Base-by-base conservation (phyloP, 1,140 invertebrate genomes). In the Caenorhabditis inopinata region DNA sequence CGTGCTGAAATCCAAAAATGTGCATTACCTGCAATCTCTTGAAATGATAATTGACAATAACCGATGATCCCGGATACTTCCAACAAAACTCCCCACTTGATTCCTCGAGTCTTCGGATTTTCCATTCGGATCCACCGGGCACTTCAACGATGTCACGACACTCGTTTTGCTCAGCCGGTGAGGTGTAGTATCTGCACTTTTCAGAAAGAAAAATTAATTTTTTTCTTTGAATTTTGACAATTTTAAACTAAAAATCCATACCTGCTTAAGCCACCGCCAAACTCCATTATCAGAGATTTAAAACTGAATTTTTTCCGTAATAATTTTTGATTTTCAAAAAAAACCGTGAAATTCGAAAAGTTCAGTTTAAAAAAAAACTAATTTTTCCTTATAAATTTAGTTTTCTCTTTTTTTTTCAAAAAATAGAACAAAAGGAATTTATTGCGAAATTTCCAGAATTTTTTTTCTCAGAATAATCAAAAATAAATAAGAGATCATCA, bases 31-130 rank as follows among this genome's bases (percentile, higher is more conserved):
- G 58, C 11, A 68, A 21, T 38, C 58, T 68, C n/a, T 21, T 68
- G 2, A 68, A n/a, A 38, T 68, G 58, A 68, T 68, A 68, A 21
- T 68, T 42, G 58, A 68, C 58, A 38, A 68, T 68, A 21, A 68
- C 58, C 1, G 58, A 68, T 16, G n/a, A 21, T 21, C 58, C 58
- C 58, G 58, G 32, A 21, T 68, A 68, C 38, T 68, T 68, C 58
- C 58, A 68, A 21, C 32, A 68, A 18, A 32, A 68, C 23, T 42
- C 32, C 4, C 21, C 32, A 35, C 21, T 21, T 5, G 27, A 6
- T 16, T 38, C 58, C 23, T 38, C 29, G 21, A 68, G 12, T 21
- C 38, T 68, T 11, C 58, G 58, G n/a, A 68, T 68, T 42, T 42
- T 68, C 58, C 58, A 68, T 21, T 68, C 58, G 0, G 58, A 2